Evolutionary conservation across 1,140 invertebrate species (phyloP), one percentile per base, ranked within the genome.

Genomic region (Pararge aegeria): DNA sequence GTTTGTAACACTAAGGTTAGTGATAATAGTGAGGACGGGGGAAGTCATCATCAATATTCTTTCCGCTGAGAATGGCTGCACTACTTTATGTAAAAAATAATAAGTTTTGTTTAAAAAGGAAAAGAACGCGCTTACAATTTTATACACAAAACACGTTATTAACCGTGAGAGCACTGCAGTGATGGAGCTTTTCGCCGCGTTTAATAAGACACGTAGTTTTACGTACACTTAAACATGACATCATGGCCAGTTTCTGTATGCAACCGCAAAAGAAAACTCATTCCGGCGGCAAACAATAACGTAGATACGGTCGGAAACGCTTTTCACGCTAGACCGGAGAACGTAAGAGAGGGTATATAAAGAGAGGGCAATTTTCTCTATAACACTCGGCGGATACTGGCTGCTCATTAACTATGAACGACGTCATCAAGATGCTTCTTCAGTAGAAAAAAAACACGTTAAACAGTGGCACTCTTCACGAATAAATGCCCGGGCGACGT

Each of bases 321-420:
- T 75, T 83, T 87, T 79, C 75, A 85, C 74, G 75, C 69, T 58
- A 80, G 64, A 75, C 66, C 72, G 70, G 59, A 72, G 64, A 53
- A 58, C 74, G 81, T 78, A 83, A 82, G 74, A 73, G 66, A 57
- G 60, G 67, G 60, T 63, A 65, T 78, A 56, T 75, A 78, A 69
- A 83, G 76, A 77, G 72, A 69, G 72, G 79, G 86, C 75, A 85
- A 87, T 86, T 86, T 87, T 70, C 70, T 63, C 56, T 59, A 75
- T 73, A 78, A 75, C 81, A 78, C 76, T 75, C 70, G 59, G 66
- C 80, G 86, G 83, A 84, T 86, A 84, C 83, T 80, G 69, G 77
- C 72, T 80, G 75, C 83, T 87, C 86, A 89, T 89, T 87, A 89
- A 89, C 75, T 87, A 89, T 89, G 83, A 87, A 89, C 81, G 77